A percentile compares a stretch with the other conserved stretches of the same genome.
phyloP scores from a whole-genome alignment of 2,113 vertebrate genomes.

The Eidolon helvum region DNA sequence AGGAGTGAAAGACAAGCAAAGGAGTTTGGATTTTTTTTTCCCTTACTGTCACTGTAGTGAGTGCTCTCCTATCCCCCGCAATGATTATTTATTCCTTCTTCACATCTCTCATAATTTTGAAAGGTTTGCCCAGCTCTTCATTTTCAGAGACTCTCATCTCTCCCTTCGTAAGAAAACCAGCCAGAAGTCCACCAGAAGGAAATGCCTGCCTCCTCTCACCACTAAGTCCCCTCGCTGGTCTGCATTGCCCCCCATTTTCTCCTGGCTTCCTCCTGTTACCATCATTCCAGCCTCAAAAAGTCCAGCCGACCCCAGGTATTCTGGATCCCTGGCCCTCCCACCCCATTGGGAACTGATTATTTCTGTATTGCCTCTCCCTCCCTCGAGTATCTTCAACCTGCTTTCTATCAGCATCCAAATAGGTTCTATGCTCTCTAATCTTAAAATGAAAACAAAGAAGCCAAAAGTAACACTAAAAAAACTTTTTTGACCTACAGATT shows the following conservation, averaged over 20 bases:
- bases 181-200: not conserved
- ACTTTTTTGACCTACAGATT: not conserved
- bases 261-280: not conserved
- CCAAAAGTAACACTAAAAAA: not conserved
- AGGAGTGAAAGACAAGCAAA: not conserved
- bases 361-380: not conserved
- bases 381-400: not conserved
- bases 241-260: not conserved
- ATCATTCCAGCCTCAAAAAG: not conserved
- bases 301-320: not conserved
- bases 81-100: not conserved
- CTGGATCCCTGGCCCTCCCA: not conserved
- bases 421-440: not conserved
- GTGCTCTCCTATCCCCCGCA: not conserved
- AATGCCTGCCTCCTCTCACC: not conserved
- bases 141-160: not conserved
- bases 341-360: not conserved
- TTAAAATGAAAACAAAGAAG: constrained; percentile 16
- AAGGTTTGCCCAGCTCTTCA: not conserved
- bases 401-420: not conserved
- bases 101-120: not conserved
- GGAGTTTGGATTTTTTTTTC: not conserved
- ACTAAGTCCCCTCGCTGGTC: not conserved
- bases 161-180: not conserved
- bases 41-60: not conserved